phyloP scores from a whole-genome alignment of 2,113 vertebrate genomes.

The Hippolais icterina region DNA sequence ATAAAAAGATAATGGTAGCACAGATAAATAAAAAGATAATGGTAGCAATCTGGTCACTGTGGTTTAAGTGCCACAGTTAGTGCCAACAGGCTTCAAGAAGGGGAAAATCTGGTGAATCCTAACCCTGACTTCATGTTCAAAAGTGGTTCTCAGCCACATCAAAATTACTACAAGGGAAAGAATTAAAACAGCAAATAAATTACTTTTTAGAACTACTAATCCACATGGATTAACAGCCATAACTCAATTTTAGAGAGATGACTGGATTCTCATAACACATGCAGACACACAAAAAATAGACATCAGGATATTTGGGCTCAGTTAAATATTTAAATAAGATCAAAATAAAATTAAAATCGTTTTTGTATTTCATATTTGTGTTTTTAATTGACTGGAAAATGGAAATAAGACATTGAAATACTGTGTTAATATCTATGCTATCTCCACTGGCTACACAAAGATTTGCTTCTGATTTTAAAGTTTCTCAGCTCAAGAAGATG shows the following conservation, averaged over 20 bases:
- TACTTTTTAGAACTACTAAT: neutral
- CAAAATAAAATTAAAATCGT: constrained; percentile 65
- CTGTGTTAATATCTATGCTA: constrained; percentile 63
- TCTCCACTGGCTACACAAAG: constrained; percentile 56
- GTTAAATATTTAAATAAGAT: constrained; percentile 68
- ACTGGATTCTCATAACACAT: neutral
- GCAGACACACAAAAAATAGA: neutral
- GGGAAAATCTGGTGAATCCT: neutral
- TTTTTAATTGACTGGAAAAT: constrained; percentile 70
- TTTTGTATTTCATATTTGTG: constrained; percentile 58
- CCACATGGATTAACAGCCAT: neutral
- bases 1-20: neutral
- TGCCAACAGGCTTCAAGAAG: neutral
- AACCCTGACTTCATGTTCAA: neutral
- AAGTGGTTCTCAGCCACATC: neutral
- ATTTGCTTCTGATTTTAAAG: constrained; percentile 71
- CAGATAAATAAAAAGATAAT: neutral
- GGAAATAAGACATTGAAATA: constrained; percentile 51
- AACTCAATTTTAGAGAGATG: neutral
- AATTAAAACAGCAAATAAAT: neutral
- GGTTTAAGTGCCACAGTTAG: neutral
- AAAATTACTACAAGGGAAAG: neutral
- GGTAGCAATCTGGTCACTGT: neutral
- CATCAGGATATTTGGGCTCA: neutral
- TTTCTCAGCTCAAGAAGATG: constrained; percentile 72